Percentiles rank a stretch among this genome's conserved stretches.
Conservation (phyloP, 1,140 invertebrate species). For the Platorchestia sp. region DNA sequence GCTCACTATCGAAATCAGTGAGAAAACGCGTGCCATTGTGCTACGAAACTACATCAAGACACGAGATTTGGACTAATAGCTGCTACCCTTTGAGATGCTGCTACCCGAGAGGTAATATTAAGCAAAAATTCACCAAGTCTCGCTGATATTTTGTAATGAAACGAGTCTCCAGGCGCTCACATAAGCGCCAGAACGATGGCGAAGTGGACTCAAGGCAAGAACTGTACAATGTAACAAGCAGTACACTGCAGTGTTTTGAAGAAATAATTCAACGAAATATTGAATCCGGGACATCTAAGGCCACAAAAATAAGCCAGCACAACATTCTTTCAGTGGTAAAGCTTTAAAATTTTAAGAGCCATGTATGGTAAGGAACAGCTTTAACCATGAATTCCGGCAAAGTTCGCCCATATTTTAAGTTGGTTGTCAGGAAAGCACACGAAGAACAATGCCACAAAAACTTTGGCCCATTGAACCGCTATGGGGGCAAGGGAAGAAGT, state of each 20-base stretch:
- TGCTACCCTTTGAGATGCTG: neutral
- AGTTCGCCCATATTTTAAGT: neutral
- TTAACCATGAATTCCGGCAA: neutral
- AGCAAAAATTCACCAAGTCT: neutral
- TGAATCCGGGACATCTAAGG: neutral
- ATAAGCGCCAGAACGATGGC: neutral
- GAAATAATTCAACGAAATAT: neutral
- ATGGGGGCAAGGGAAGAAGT: constrained; percentile 43
- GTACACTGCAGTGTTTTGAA: neutral
- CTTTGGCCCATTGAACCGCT: constrained; percentile 17
- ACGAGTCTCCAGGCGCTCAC: neutral
- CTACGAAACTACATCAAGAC: neutral
- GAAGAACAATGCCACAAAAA: constrained; percentile 40
- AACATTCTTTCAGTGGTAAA: neutral
- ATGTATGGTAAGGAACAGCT: neutral
- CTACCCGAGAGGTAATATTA: too few relatives aligned
- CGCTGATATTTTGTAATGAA: neutral
- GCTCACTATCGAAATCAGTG: neutral
- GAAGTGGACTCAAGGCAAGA: neutral
- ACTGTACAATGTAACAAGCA: neutral
- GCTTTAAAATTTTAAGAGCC: neutral
- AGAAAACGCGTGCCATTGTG: neutral
- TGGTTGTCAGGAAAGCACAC: neutral
- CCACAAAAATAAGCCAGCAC: neutral
- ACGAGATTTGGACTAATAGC: neutral